Percentiles rank a stretch among this genome's conserved stretches.
These are phyloP conservation scores for Pseudococcus viburni DNA, from an alignment of 2,888 invertebrate genomes.

Conservation along the genomic window DNA sequence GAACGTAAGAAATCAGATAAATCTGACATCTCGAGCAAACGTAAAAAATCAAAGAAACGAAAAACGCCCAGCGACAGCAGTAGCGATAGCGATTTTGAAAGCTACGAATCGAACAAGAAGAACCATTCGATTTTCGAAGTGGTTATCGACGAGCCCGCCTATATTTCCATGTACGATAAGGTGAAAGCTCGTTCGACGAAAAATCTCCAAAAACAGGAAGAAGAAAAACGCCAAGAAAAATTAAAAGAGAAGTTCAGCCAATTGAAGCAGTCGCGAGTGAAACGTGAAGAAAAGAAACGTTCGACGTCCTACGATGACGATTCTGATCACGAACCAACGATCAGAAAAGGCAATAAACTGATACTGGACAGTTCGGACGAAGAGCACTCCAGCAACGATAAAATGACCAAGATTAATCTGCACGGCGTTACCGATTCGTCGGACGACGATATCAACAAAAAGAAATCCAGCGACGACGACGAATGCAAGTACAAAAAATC, in stretches of 20 bases:
- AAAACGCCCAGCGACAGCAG: slow-evolving; percentile 63
- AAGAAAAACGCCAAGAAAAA: slow-evolving; percentile 88
- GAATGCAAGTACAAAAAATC: slow-evolving; percentile 37
- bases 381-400: slow-evolving; percentile 72
- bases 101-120: slow-evolving; percentile 72
- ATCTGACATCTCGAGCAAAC: slow-evolving; percentile 47
- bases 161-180: slow-evolving; percentile 98
- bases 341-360: slow-evolving; percentile 72
- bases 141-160: slow-evolving; percentile 88
- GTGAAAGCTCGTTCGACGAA: slow-evolving; percentile 94
- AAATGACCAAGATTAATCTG: neutral
- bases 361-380: slow-evolving; percentile 76
- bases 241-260: slow-evolving; percentile 91
- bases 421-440: slow-evolving; percentile 65
- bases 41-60: slow-evolving; percentile 62
- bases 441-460: slow-evolving; percentile 59
- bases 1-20: slow-evolving; percentile 54
- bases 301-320: slow-evolving; percentile 92
- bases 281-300: slow-evolving; percentile 90
- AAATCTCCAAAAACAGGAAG: slow-evolving; percentile 92
- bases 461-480: slow-evolving; percentile 43
- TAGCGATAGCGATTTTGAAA: slow-evolving; percentile 68
- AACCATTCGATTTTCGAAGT: slow-evolving; percentile 94
- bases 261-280: slow-evolving; percentile 88
- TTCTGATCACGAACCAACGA: slow-evolving; percentile 78